Evolutionary conservation across 2,113 vertebrate species (phyloP), one percentile per base, ranked within the genome.

Genomic region (Probosciger aterrimus): DNA sequence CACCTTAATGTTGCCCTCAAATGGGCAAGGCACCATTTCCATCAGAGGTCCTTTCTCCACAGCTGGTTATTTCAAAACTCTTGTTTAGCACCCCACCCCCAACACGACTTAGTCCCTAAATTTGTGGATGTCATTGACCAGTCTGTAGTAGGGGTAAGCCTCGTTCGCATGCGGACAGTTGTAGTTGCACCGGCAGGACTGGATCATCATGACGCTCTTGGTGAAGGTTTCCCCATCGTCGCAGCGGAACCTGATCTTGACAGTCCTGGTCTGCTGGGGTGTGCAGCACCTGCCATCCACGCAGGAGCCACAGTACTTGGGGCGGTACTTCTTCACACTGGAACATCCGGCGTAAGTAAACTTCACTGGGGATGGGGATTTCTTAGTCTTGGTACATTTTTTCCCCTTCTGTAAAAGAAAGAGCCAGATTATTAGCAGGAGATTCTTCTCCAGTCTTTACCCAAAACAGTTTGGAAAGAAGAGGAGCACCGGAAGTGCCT

Each of bases 61-160:
- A 11, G 82, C 92, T 97, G 92, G 65, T 35, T 81, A 93, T 95
- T 95, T 97, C 95, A 84, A 68, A 95, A 87, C 73, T 91, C 93
- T 88, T 88, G 50, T 60, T 95, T 68, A 68, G 70, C 82, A 64
- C 94, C 96, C 94, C 96, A 43, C 92, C 95, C 96, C 93, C 46
- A 53, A 77, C 49, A 69, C 73, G 67, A 22, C 73, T 99, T 98
- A 99, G 98, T 99, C 99, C 98, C 98, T 98, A 97, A 99, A 99
- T 98, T 99, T 99, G 98, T 99, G 99, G 86, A 99, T 99, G 98
- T 99, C 99, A 2, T 99, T 99, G 98, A 98, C 99, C 52, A 99
- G 98, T 97, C 99, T 98, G 98, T 99, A 99, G 98, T 99, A 99
- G 49, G 99, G 99, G 64, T 99, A 99, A 28, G 98, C 98, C 92